Evolutionary conservation across 1,140 invertebrate genomes (phyloP), one percentile per base, ranked within the genome.

Genomic region (Cotesia vestalis): DNA sequence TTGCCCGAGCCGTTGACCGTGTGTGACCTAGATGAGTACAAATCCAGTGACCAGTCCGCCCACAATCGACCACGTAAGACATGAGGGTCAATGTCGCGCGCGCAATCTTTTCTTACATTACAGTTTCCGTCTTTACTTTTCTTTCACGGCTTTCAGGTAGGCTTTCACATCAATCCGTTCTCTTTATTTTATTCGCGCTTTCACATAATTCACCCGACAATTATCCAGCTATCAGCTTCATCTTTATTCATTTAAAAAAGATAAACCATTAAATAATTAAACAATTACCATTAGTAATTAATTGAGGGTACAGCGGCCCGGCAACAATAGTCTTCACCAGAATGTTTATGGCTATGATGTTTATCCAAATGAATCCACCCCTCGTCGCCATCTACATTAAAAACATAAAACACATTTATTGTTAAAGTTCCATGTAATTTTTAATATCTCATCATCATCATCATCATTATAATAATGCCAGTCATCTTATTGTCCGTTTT

Each of bases 21-120:
- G 67, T 57, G 63, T 83, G 81, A 83, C 84, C 84, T 62, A 84
- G 80, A 83, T 84, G 38, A 75, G 73, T 76, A 73, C 76, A 77
- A 80, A n/a, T 11, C n/a, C 78, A 82, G 78, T 84, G 81, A 84
- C 82, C 80, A 82, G 82, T 85, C 78, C 83, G 81, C 84, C 83
- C 79, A 85, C 84, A 78, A 71, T 80, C 74, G 72, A 79, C 75
- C 76, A 78, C 72, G 35, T 73, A 79, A 78, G 66, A 73, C 80
- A 81, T 80, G 40, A 83, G 81, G 79, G 82, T 85, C 84, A 85
- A 84, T 85, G 84, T 81, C 83, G 80, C 27, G 17, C 11, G 4
- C 9, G 40, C 40, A 46, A 46, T 46, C 40, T 63, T 70, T 62
- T n/a, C 40, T 66, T 66, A 46, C 5, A 46, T 66, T 66, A 46